Evolutionary conservation across 1,140 invertebrate genomes (phyloP), one percentile per base, ranked within the genome.

Genomic region (Samia ricini): DNA sequence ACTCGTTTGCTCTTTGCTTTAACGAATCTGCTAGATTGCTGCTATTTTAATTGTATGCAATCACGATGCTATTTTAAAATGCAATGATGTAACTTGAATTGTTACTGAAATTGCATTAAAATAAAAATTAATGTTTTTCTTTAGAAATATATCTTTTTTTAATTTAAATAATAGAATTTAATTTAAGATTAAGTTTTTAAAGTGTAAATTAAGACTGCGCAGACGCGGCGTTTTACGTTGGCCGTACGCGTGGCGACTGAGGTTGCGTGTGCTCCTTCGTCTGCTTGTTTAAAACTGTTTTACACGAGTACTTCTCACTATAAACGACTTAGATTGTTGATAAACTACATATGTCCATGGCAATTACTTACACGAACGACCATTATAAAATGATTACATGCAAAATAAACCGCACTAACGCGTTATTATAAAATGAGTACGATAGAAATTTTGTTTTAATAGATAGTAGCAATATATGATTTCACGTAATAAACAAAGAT

Each of bases 221-320:
- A 64, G 57, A 68, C 74, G 76, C 73, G 66, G 66, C 73, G 68
- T 66, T 24, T 56, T 66, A 63, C 76, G 77, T 71, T 57, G 63
- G 61, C 59, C 59, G 52, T 69, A 56, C 69, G 67, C 72, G 75
- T 52, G 61, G 60, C 66, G 66, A 81, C 78, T 83, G 80, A 64
- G 50, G 60, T 58, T 52, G 63, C 66, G 62, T 64, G 54, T 57
- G 66, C 59, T 50, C 55, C 64, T 62, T 61, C 65, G 70, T 70
- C 67, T 64, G 63, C 63, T 63, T 67, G 68, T 73, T 61, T 76
- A 69, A 65, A 56, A 64, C 52, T 49, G 62, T 61, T 79, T 77
- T 71, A 74, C 74, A 61, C 61, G 61, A 56, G n/a, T 69, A 67
- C 64, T 65, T 60, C 50, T 42, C 15, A 42, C 69, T 29, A 61